Base-by-base conservation (phyloP, 2,797 vertebrate species). In the Acestrorhynchus altus region DNA sequence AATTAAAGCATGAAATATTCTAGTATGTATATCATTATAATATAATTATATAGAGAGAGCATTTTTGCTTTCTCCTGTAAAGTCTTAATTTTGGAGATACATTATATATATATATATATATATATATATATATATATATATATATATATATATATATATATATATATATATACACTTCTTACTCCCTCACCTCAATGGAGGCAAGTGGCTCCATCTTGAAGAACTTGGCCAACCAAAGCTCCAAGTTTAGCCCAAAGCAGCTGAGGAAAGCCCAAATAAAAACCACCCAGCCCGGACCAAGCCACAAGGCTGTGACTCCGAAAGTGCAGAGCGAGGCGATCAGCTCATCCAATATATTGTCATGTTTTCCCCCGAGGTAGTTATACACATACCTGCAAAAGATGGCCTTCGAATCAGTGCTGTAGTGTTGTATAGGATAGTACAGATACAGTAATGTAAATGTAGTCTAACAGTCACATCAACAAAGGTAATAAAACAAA, bases 161-260 rank as follows among this genome's bases (percentile, higher is more conserved):
- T 15, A 9, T 15, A 47, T 47, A 3, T 7, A 20, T 1, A 52
- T 3, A 20, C 20, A 52, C 0, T 49, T 35, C 6, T 35, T 35
- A 35, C 2, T 44, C 57, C 67, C 92, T 87, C 78, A 98, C 98
- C 96, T 99, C 98, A 8, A 95, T 83, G 1, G 90, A 92, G 31
- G 90, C 90, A 44, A 99, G 95, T 0, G 94, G 94, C 51, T 93
- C 90, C 88, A 86, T 87, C 82, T 94, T 91, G 84, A 97, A 96
- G 83, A 98, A 88, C 79, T 95, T 97, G 85, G 94, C 91, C 0
- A 93, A 93, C 97, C 97, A 99, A 71, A 99, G 90, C 88, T 99
- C 97, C 60, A 99, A 96, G 93, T 99, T 99, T 86, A 99, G 95
- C 79, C 98, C 98, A 0, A 99, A 97, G 83, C 97, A 99, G 92